phyloP scores from a whole-genome alignment of 2,113 vertebrate genomes.

The Mormoops blainvillei region DNA sequence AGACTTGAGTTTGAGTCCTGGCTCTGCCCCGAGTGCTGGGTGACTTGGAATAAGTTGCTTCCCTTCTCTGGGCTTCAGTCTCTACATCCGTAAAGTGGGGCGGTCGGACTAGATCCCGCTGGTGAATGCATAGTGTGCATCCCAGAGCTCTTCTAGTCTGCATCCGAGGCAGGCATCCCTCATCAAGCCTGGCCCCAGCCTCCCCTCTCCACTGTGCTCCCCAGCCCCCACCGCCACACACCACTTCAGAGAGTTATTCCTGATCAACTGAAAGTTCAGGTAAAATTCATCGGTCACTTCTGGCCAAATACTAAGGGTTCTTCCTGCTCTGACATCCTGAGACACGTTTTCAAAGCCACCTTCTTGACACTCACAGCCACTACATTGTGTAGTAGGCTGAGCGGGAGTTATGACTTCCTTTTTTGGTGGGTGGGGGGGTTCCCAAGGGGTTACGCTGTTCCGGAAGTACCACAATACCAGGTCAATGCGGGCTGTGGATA shows the following conservation, averaged over 20 bases:
- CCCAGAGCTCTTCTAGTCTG: rapidly evolving
- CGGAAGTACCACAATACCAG: too few relatives aligned
- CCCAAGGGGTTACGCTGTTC: too few relatives aligned
- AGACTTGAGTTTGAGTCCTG: not conserved
- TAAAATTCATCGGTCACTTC: not conserved
- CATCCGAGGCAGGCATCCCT: not conserved
- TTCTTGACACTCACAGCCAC: not conserved
- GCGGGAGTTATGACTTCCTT: too few relatives aligned
- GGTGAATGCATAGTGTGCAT: not conserved
- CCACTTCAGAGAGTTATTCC: not conserved
- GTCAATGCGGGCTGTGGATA: too few relatives aligned
- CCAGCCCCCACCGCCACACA: not conserved
- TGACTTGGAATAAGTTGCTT: not conserved
- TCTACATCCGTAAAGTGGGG: not conserved
- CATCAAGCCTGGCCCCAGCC: not conserved
- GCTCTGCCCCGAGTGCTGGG: not conserved
- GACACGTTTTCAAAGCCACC: not conserved
- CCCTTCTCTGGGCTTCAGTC: not conserved
- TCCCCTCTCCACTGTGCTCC: too few relatives aligned
- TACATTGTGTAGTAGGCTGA: not conserved
- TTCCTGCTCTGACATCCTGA: not conserved
- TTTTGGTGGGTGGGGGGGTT: too few relatives aligned
- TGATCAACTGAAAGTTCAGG: not conserved
- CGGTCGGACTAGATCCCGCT: not conserved
- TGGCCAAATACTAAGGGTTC: not conserved